Evolutionary conservation across 2,797 vertebrate species (phyloP).

Genomic region (Antennarius maculatus): DNA sequence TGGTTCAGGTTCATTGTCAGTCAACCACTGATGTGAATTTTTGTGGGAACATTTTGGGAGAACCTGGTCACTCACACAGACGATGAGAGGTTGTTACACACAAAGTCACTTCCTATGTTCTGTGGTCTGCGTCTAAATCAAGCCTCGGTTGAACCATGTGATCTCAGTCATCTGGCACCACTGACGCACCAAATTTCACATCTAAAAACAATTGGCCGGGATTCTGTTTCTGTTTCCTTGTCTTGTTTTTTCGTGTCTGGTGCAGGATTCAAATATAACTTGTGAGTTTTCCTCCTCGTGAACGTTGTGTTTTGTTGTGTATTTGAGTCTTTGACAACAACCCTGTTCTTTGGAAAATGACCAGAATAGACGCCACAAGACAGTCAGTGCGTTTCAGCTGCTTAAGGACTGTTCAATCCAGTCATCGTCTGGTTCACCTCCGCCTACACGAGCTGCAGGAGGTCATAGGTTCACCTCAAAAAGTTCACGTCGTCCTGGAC

Average conservation of each 20-base stretch:
- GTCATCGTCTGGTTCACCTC: too few species aligned
- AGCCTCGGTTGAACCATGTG: slow-evolving; percentile 28
- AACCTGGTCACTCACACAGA: neutral
- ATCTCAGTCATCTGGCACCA: slow-evolving; percentile 11
- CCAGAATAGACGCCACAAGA: slow-evolving; percentile 21
- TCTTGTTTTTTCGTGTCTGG: neutral
- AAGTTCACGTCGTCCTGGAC: too few species aligned
- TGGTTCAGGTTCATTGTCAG: too few species aligned
- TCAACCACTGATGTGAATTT: too few species aligned
- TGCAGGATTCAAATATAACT: neutral
- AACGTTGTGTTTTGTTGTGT: neutral
- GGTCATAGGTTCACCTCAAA: too few species aligned
- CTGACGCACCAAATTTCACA: slow-evolving; percentile 35
- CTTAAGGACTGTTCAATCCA: too few species aligned
- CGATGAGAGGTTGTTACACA: neutral
- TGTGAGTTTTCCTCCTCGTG: slow-evolving; percentile 17
- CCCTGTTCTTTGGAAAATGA: too few species aligned
- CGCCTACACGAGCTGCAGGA: too few species aligned
- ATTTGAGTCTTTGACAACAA: neutral
- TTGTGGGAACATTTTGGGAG: neutral
- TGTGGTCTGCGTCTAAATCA: slow-evolving; percentile 14
- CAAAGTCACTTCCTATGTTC: slow-evolving; percentile 2
- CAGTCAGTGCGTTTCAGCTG: too few species aligned
- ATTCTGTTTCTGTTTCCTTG: slow-evolving; percentile 8
- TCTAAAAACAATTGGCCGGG: slow-evolving; percentile 16